Conservation (phyloP, 2,888 invertebrate species). For the Cinara cedri region DNA sequence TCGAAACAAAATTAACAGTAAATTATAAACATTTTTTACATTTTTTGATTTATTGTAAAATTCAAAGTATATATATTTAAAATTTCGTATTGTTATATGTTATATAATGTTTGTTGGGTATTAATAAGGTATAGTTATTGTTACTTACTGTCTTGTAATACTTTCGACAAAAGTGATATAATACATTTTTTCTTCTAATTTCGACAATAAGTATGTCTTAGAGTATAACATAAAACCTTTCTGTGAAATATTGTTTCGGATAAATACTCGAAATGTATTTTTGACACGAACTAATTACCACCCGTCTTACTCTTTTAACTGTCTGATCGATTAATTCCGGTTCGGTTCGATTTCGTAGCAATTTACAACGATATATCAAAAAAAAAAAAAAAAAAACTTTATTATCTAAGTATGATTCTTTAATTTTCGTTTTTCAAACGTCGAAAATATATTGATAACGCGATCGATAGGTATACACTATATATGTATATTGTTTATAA, state of each 20-base stretch:
- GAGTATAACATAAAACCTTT: background rate
- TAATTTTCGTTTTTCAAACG: background rate
- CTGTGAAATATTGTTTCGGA: background rate
- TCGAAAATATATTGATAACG: no score
- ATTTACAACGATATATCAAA: background rate
- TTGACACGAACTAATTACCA: background rate
- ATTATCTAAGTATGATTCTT: background rate
- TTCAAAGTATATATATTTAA: no score
- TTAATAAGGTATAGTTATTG: no score
- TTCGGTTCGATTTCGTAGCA: background rate
- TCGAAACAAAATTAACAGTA: no score
- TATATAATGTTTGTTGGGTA: no score
- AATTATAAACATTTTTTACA: no score
- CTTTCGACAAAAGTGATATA: no score
- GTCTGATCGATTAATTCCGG: background rate
- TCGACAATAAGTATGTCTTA: background rate
- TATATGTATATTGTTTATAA: background rate
- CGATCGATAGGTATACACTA: background rate
- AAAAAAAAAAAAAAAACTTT: background rate
- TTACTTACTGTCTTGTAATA: background rate
- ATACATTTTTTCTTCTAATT: background rate
- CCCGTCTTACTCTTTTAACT: background rate
- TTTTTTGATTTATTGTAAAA: no score
- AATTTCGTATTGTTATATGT: no score
- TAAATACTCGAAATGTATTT: constrained; percentile 1